A percentile compares a stretch with the other conserved stretches of the same genome.
These are phyloP conservation scores for Ailuropoda melanoleuca DNA, from an alignment of 2,113 vertebrate species.

Conservation along the genomic window DNA sequence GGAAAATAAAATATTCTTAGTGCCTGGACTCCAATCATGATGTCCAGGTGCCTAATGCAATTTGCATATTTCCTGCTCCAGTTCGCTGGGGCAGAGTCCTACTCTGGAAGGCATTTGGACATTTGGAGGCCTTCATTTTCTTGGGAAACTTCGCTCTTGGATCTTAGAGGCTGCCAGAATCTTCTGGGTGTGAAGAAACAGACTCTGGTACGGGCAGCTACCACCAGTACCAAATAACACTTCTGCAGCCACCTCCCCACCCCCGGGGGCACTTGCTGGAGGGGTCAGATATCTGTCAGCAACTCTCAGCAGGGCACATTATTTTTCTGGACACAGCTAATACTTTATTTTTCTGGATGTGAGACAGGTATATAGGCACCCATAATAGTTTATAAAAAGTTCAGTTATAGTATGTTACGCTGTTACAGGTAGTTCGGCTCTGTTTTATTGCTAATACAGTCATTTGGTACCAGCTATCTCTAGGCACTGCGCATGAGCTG, in stretches of 20 bases:
- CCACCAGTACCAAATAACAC: neutral
- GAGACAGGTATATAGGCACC: neutral
- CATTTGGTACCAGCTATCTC: neutral
- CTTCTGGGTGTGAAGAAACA: neutral
- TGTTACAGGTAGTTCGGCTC: neutral
- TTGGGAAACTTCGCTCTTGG: neutral
- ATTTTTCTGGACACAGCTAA: neutral
- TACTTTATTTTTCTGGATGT: neutral
- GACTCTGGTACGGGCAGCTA: neutral
- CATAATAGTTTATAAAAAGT: neutral
- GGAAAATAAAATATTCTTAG: slow-evolving; percentile 22
- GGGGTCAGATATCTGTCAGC: neutral
- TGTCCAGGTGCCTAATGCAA: neutral
- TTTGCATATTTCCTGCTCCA: neutral
- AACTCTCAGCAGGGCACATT: neutral
- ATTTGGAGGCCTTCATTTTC: neutral
- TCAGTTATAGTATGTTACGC: neutral
- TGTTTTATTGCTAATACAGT: neutral
- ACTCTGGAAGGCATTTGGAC: neutral
- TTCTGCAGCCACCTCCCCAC: no score
- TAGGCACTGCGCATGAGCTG: neutral
- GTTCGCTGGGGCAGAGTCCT: neutral
- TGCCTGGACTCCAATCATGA: neutral
- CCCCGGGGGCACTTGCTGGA: neutral
- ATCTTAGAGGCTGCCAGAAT: neutral